Percentiles rank a stretch among this genome's conserved stretches.
phyloP scores from a whole-genome alignment of 2,113 vertebrate species.

The Scortum barcoo region DNA sequence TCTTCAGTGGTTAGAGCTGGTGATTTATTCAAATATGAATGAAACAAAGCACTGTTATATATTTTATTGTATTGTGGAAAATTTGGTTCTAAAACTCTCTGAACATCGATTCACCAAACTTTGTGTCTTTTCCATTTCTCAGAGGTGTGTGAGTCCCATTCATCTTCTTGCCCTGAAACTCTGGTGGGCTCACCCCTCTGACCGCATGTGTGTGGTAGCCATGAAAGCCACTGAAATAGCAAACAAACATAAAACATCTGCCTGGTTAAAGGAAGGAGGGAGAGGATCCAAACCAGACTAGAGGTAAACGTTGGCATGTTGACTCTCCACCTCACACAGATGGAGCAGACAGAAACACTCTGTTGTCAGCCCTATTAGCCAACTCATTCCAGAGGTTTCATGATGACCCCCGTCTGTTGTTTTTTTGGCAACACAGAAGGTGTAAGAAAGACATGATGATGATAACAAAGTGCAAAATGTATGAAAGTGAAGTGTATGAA shows the following conservation, averaged over 20 bases:
- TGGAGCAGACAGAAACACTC: slow-evolving; percentile 64
- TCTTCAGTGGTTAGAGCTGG: neutral
- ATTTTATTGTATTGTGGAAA: neutral
- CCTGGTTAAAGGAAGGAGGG: slow-evolving; percentile 52
- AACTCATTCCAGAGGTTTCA: slow-evolving; percentile 47
- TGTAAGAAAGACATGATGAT: slow-evolving; percentile 27
- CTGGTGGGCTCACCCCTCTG: slow-evolving; percentile 34
- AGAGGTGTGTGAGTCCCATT: slow-evolving; percentile 58
- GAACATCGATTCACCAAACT: neutral
- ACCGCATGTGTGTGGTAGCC: slow-evolving; percentile 57
- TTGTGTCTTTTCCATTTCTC: slow-evolving; percentile 58
- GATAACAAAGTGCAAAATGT: slow-evolving; percentile 1
- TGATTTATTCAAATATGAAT: neutral
- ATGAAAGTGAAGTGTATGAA: neutral
- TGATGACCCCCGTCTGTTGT: slow-evolving; percentile 35
- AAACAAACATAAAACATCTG: slow-evolving; percentile 77
- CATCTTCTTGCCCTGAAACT: slow-evolving; percentile 53
- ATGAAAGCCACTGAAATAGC: slow-evolving; percentile 64
- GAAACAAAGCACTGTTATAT: neutral
- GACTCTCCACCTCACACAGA: slow-evolving; percentile 63
- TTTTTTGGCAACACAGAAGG: slow-evolving; percentile 1
- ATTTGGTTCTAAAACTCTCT: neutral
- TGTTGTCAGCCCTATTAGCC: slow-evolving; percentile 49
- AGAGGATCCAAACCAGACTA: slow-evolving; percentile 65
- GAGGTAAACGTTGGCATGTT: slow-evolving; percentile 72